These are phyloP conservation scores for Dendrophyllia cribrosa DNA, from an alignment of 64 coral and sea anemone species.

Conservation along the genomic window DNA sequence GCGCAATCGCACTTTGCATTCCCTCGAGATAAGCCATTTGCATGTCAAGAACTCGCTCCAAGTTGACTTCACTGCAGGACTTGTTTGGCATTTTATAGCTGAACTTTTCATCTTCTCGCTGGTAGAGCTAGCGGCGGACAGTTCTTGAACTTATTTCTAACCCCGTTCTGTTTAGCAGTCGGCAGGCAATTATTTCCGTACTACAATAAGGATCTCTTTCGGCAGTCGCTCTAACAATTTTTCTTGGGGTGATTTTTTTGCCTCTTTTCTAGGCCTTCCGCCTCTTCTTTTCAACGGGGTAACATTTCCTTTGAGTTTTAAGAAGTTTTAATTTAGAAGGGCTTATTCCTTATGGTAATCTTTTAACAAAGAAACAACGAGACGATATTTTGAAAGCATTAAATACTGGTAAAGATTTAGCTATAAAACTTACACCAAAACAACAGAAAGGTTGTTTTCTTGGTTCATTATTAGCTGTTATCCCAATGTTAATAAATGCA, in stretches of 20 bases:
- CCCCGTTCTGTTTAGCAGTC: background rate
- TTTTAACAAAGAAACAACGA: no score
- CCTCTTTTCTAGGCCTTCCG: background rate
- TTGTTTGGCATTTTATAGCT: background rate
- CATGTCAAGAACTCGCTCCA: no score
- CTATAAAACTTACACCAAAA: no score
- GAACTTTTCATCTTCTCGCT: background rate
- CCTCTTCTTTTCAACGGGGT: background rate
- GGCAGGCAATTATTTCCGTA: background rate
- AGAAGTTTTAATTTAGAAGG: no score
- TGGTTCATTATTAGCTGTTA: no score
- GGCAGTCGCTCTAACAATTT: background rate
- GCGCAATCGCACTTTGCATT: no score
- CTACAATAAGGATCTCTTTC: background rate
- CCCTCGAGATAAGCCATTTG: no score
- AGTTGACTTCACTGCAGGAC: background rate
- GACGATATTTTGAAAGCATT: no score
- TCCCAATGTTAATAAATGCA: no score
- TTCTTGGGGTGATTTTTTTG: background rate
- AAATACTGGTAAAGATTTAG: no score
- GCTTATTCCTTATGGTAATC: no score
- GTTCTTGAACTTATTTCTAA: background rate
- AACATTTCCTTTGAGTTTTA: background rate
- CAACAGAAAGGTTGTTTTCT: no score
- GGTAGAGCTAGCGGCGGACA: background rate